Conservation (phyloP, 1,140 invertebrate genomes). For the Vanessa tameamea region DNA sequence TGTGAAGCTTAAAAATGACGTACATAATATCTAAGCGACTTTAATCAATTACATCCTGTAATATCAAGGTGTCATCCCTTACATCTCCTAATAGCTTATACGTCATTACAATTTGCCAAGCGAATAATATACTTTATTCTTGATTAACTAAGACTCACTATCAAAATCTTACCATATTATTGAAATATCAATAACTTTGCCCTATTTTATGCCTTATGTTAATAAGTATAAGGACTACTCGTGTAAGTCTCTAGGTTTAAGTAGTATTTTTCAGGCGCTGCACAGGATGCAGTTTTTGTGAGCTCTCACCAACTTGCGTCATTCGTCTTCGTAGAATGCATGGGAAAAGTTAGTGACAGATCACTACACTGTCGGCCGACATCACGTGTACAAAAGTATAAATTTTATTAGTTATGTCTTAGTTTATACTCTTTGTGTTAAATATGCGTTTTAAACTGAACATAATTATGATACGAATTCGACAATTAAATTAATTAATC, state of each 20-base stretch:
- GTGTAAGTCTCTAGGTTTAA: constrained; percentile 7
- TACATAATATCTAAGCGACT: not conserved
- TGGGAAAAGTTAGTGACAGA: constrained; percentile 68
- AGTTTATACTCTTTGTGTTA: too few relatives aligned
- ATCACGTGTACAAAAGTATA: constrained; percentile 12
- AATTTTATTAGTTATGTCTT: not conserved
- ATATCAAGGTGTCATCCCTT: not conserved
- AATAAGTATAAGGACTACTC: not conserved
- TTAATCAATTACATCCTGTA: not conserved
- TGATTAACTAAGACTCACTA: not conserved
- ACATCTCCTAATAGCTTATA: not conserved
- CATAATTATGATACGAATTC: too few relatives aligned
- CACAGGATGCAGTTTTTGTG: constrained; percentile 59
- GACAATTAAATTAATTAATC: too few relatives aligned
- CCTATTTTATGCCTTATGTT: not conserved
- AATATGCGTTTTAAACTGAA: too few relatives aligned
- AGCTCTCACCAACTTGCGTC: constrained; percentile 58
- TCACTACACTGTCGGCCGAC: constrained; percentile 48
- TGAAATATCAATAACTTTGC: constrained; percentile 4
- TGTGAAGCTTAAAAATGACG: not conserved
- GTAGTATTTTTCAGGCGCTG: constrained; percentile 27
- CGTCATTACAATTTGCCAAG: not conserved
- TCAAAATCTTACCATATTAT: not conserved
- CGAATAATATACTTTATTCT: not conserved
- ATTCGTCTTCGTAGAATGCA: constrained; percentile 70